These are phyloP conservation scores for Trypoxylon attenuatum DNA, from an alignment of 2,888 invertebrate species.

Conservation along the genomic window DNA sequence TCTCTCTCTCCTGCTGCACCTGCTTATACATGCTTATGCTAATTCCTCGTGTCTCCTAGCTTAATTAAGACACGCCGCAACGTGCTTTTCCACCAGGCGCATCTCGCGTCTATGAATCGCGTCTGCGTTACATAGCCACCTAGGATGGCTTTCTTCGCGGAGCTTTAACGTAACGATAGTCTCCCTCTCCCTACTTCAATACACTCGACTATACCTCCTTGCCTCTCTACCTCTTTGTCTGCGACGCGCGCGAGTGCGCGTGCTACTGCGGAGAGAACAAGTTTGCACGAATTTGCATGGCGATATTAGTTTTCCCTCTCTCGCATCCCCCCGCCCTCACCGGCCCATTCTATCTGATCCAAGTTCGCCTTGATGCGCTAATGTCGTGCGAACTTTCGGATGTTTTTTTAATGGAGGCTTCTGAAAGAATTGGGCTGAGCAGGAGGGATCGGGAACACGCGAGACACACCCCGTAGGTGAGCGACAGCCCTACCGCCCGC, in stretches of 20 bases:
- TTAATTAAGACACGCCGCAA: constrained; percentile 25
- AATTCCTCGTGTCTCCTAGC: constrained; percentile 5
- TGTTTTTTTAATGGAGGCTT: not conserved
- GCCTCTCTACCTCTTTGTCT: too few species aligned
- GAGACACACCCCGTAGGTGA: not conserved
- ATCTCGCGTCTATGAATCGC: too few species aligned
- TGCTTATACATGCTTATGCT: constrained; percentile 28
- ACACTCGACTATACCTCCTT: too few species aligned
- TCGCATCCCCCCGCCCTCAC: too few species aligned
- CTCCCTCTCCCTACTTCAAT: too few species aligned
- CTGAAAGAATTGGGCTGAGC: not conserved
- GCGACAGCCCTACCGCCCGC: not conserved
- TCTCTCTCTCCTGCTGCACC: not conserved
- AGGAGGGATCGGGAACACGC: not conserved
- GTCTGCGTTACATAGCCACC: too few species aligned
- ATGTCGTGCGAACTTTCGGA: not conserved
- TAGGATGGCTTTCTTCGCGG: too few species aligned
- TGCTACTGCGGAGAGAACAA: not conserved
- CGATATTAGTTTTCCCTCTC: not conserved
- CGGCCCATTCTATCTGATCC: not conserved
- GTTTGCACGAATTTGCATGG: not conserved
- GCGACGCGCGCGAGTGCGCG: not conserved
- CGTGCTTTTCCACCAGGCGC: constrained; percentile 9
- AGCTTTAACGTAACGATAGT: too few species aligned
- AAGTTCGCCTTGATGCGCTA: not conserved